Conservation (phyloP, 2,113 vertebrate genomes). For the Notothenia coriiceps region DNA sequence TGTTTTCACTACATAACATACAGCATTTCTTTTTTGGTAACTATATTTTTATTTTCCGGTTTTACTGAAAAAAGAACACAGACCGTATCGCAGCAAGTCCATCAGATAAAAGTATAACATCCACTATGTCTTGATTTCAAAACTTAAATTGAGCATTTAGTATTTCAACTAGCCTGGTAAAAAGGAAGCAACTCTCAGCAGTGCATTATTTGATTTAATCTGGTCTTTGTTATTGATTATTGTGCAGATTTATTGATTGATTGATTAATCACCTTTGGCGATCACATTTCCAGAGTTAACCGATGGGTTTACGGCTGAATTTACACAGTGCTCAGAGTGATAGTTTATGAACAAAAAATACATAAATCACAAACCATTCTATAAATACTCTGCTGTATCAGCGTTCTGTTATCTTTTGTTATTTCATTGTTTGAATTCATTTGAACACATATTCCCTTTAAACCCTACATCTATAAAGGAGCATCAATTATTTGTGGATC, state of each 20-base stretch:
- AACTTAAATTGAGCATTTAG: constrained; percentile 23
- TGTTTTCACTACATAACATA: constrained; percentile 22
- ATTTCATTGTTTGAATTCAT: constrained; percentile 8
- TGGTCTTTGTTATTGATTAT: constrained; percentile 42
- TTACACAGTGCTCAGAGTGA: constrained; percentile 27
- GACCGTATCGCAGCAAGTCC: too few relatives aligned
- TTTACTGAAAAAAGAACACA: too few relatives aligned
- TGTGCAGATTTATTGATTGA: constrained; percentile 27
- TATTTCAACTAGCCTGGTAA: constrained; percentile 39
- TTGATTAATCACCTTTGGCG: constrained; percentile 49
- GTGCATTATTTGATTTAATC: constrained; percentile 31
- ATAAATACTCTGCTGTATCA: constrained; percentile 42
- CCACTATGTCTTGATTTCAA: constrained; percentile 25
- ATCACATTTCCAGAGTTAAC: constrained; percentile 61
- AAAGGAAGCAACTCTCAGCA: constrained; percentile 29
- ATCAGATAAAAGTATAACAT: constrained; percentile 8
- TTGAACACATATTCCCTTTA: neutral
- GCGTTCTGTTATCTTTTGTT: constrained; percentile 10
- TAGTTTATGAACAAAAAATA: constrained; percentile 53
- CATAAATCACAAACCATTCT: constrained; percentile 52
- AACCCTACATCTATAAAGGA: constrained; percentile 7
- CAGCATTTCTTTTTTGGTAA: constrained; percentile 1
- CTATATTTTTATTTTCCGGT: too few relatives aligned
- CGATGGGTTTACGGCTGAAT: constrained; percentile 57
- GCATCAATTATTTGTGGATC: constrained; percentile 40